Percentiles rank a stretch among this genome's conserved stretches.
These are phyloP conservation scores for Enteromius treurensis DNA, from an alignment of 2,797 vertebrate species.

Conservation along the genomic window DNA sequence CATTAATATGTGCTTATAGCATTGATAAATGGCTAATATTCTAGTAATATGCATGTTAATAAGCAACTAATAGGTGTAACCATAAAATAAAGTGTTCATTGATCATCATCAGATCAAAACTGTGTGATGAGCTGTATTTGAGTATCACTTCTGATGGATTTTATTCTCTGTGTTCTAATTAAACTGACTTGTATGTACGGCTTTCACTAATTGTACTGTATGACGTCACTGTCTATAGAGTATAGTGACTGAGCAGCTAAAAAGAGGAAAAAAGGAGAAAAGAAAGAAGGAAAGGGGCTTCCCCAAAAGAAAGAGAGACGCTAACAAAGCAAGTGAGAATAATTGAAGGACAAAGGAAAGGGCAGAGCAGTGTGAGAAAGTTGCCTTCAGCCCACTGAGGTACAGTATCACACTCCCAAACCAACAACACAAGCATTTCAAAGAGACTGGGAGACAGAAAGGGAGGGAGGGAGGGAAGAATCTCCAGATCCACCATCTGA, in stretches of 20 bases:
- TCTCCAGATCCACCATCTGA: constrained; percentile 28
- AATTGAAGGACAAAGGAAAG: constrained; percentile 35
- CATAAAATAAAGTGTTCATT: too few species aligned
- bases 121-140: background rate
- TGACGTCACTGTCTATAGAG: background rate
- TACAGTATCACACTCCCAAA: constrained; percentile 38
- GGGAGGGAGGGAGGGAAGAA: background rate
- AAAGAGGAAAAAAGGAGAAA: constrained; percentile 26
- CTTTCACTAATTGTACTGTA: background rate
- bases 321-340: constrained; percentile 6
- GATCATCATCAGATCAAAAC: background rate
- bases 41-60: too few species aligned
- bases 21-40: too few species aligned
- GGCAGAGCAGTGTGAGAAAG: constrained; percentile 41
- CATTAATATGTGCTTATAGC: too few species aligned
- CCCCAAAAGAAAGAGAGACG: constrained; percentile 1
- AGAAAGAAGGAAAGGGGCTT: constrained; percentile 2
- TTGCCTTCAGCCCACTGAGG: constrained; percentile 28
- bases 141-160: background rate
- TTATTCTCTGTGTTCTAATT: background rate
- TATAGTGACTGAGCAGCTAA: background rate
- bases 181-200: background rate
- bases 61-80: too few species aligned
- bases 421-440: constrained; percentile 30
- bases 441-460: background rate